These are phyloP conservation scores for Thalassophryne amazonica DNA, from an alignment of 2,797 vertebrate species.

Conservation along the genomic window DNA sequence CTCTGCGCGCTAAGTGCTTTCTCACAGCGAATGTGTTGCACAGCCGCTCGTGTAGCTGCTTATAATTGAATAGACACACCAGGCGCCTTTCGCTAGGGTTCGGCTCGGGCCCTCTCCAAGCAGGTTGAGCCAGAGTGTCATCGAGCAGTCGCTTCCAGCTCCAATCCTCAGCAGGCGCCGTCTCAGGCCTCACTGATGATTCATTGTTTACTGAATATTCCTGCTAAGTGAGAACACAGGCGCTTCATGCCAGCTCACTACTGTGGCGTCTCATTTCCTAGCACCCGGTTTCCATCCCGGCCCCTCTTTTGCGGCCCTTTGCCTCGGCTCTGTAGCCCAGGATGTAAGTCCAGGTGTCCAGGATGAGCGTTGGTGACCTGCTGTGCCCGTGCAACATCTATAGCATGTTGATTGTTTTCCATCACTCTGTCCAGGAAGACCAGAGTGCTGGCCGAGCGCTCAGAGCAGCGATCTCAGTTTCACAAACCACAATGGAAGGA, in stretches of 20 bases:
- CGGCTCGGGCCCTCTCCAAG: slow-evolving; percentile 37
- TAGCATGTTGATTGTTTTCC: slow-evolving; percentile 92
- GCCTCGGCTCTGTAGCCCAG: slow-evolving; percentile 54
- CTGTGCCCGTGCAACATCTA: slow-evolving; percentile 76
- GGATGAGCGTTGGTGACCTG: slow-evolving; percentile 67
- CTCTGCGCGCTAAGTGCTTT: slow-evolving; percentile 61
- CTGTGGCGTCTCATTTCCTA: slow-evolving; percentile 51
- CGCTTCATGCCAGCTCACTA: slow-evolving; percentile 34
- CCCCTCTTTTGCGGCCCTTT: slow-evolving; percentile 17
- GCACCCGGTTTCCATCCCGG: slow-evolving; percentile 23
- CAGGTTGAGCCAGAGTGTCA: slow-evolving; percentile 36
- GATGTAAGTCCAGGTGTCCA: slow-evolving; percentile 74
- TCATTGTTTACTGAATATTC: slow-evolving; percentile 66
- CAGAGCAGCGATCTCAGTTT: slow-evolving; percentile 92
- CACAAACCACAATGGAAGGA: slow-evolving; percentile 92
- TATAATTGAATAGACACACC: slow-evolving; percentile 70
- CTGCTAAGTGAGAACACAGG: slow-evolving; percentile 58
- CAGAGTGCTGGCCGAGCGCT: slow-evolving; percentile 90
- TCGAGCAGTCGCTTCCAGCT: slow-evolving; percentile 23
- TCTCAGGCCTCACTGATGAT: slow-evolving; percentile 36
- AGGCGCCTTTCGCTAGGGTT: slow-evolving; percentile 49
- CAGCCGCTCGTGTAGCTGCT: slow-evolving; percentile 46
- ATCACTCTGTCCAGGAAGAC: slow-evolving; percentile 96
- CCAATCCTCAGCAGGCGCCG: slow-evolving; percentile 15
- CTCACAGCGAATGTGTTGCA: slow-evolving; percentile 63